Evolutionary conservation across 2,113 vertebrate species (phyloP).

Genomic region (Mixornis gularis): DNA sequence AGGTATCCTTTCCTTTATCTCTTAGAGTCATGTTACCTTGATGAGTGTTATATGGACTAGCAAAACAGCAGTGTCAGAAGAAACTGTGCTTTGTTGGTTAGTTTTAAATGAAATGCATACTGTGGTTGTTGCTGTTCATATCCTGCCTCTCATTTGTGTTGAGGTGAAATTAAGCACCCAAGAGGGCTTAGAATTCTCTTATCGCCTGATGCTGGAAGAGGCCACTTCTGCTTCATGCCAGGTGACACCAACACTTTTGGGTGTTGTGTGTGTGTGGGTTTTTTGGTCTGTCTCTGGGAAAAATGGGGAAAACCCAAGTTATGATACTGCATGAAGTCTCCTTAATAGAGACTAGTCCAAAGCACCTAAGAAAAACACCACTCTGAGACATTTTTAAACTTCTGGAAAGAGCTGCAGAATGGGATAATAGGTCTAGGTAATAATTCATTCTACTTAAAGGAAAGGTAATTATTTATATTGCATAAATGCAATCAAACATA

Average conservation of each 20-base stretch:
- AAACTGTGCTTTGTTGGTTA: neutral
- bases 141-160: neutral
- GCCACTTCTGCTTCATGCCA: neutral
- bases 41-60: neutral
- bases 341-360: neutral
- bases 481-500: neutral
- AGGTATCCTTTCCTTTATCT: neutral
- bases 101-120: neutral
- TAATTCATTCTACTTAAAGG: neutral
- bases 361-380: neutral
- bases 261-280: rapidly evolving
- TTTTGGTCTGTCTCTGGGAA: neutral
- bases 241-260: neutral
- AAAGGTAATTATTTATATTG: neutral
- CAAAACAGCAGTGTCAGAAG: neutral
- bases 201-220: neutral
- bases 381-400: neutral
- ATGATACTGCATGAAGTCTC: neutral
- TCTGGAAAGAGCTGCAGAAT: neutral
- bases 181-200: neutral
- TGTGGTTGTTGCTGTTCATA: neutral
- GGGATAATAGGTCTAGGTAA: neutral
- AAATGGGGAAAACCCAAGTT: neutral
- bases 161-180: neutral
- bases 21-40: neutral